A percentile compares a stretch with the other conserved stretches of the same genome.
Evolutionary conservation across 2,797 vertebrate species (phyloP).

Genomic region (Gadopsis marmoratus): DNA sequence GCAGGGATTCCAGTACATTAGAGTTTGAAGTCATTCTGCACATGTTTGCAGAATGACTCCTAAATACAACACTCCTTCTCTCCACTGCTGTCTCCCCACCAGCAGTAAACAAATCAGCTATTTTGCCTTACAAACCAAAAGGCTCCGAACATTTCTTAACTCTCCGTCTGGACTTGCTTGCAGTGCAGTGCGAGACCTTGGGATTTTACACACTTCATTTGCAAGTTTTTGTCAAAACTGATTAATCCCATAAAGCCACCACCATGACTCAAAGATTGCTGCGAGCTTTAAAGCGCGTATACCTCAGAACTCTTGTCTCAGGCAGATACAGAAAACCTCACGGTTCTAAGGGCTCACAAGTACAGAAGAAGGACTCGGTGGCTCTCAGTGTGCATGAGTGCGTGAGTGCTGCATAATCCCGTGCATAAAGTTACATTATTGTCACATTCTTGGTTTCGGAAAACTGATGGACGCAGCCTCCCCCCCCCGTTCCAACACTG

Average conservation of each 20-base stretch:
- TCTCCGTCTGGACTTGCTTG: background rate
- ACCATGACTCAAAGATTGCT: conserved; percentile 17
- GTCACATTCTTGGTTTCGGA: too few species aligned
- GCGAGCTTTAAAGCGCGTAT: background rate
- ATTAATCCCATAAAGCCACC: background rate
- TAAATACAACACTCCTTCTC: background rate
- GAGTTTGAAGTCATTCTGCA: background rate
- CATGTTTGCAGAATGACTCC: background rate
- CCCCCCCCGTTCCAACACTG: too few species aligned
- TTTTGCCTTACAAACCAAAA: background rate
- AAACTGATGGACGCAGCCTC: too few species aligned
- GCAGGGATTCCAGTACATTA: background rate
- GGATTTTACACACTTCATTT: background rate
- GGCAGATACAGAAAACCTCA: background rate
- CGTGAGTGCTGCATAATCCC: background rate
- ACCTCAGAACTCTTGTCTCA: conserved; percentile 10
- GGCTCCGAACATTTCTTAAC: too few species aligned
- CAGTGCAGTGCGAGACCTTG: background rate
- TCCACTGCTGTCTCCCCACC: background rate
- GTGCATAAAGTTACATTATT: background rate
- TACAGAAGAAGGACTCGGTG: background rate
- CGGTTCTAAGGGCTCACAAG: too few species aligned
- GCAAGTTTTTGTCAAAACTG: background rate
- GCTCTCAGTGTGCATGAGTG: background rate
- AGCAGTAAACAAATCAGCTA: background rate